phyloP scores from a whole-genome alignment of 2,113 vertebrate species.

The Ciconia boyciana region DNA sequence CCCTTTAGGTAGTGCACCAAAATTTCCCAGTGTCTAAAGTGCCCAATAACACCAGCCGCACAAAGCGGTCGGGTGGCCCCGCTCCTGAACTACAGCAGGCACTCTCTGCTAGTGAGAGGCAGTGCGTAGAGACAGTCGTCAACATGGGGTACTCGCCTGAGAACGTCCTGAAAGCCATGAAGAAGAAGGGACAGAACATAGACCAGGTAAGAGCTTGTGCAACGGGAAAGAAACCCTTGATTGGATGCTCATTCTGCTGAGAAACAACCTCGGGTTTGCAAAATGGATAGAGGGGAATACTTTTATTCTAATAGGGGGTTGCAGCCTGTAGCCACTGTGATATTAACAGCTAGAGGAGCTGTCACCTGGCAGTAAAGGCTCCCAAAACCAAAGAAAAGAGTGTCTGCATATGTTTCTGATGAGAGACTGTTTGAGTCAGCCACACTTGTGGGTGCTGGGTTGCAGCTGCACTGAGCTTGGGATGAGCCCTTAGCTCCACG shows the following conservation, averaged over 20 bases:
- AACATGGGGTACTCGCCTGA: constrained; percentile 95
- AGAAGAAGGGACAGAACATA: constrained; percentile 93
- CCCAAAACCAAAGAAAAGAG: background rate
- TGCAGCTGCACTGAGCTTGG: accelerated
- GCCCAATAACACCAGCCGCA: constrained; percentile 66
- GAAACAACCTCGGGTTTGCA: background rate
- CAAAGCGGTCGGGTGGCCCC: background rate
- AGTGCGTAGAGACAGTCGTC: constrained; percentile 90
- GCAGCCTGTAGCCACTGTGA: background rate
- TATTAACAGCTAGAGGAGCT: background rate
- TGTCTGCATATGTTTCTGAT: background rate
- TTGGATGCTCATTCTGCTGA: background rate
- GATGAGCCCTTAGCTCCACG: background rate
- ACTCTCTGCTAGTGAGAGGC: constrained; percentile 85
- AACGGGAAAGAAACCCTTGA: background rate
- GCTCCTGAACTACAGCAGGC: constrained; percentile 69
- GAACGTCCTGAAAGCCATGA: constrained; percentile 92
- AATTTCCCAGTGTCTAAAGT: constrained; percentile 72
- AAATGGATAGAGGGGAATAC: background rate
- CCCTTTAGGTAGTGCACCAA: constrained; percentile 64
- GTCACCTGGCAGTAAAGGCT: background rate
- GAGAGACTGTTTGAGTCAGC: background rate
- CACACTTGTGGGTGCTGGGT: background rate
- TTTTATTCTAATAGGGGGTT: background rate
- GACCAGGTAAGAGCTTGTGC: constrained; percentile 81